These are phyloP conservation scores for Danio jaintianensis DNA, from an alignment of 2,797 vertebrate genomes.

Conservation along the genomic window DNA sequence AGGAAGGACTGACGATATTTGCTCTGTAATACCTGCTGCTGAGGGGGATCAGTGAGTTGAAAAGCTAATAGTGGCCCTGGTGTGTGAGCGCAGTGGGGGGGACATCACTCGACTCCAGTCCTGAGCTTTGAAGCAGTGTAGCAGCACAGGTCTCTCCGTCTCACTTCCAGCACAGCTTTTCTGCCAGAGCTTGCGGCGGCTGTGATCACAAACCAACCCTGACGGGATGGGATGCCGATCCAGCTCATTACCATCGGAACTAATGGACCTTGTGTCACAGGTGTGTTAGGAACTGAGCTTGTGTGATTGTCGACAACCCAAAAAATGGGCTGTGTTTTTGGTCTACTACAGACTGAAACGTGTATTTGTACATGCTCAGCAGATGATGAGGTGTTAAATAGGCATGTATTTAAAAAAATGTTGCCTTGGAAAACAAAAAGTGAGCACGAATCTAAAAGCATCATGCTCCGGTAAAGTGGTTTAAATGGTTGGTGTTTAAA, in stretches of 20 bases:
- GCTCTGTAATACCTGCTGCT: conserved; percentile 52
- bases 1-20: conserved; percentile 35
- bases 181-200: conserved; percentile 31
- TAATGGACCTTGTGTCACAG: conserved; percentile 72
- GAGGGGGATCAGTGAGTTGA: conserved; percentile 46
- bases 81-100: conserved; percentile 33
- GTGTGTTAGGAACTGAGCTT: conserved; percentile 44
- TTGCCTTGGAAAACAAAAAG: neutral
- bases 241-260: conserved; percentile 75
- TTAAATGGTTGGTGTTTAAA: too few relatives aligned
- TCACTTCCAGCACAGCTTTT: conserved; percentile 37
- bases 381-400: neutral
- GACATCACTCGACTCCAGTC: conserved; percentile 37
- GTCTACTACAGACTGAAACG: conserved; percentile 4
- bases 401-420: neutral
- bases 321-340: conserved; percentile 21
- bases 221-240: conserved; percentile 61
- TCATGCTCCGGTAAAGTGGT: too few relatives aligned
- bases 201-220: conserved; percentile 57
- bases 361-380: conserved; percentile 8
- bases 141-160: conserved; percentile 46
- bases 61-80: conserved; percentile 56
- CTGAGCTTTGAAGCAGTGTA: conserved; percentile 44
- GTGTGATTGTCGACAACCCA: conserved; percentile 11
- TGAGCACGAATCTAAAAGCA: neutral